phyloP scores from a whole-genome alignment of 1,140 invertebrate species.

The Anthonomus grandis region DNA sequence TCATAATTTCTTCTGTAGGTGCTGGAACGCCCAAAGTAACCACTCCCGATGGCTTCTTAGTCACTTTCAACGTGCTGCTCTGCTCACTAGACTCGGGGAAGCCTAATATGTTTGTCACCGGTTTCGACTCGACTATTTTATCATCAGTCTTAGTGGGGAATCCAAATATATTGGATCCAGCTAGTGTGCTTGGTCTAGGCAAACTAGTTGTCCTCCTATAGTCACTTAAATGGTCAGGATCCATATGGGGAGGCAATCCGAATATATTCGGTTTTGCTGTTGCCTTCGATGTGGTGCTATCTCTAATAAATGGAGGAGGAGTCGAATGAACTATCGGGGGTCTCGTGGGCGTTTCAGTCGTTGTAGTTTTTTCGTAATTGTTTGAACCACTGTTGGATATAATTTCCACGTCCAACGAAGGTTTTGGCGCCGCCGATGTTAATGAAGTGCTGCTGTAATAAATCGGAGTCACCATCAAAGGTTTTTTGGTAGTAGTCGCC shows the following conservation, averaged over 20 bases:
- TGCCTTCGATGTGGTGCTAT: background rate
- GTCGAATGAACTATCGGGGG: background rate
- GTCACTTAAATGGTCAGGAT: too few species aligned
- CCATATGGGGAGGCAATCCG: background rate
- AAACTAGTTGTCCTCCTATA: too few species aligned
- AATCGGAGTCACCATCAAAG: slow-evolving; percentile 1
- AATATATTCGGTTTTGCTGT: slow-evolving; percentile 1
- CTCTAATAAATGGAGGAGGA: background rate
- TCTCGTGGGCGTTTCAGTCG: background rate
- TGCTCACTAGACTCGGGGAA: too few species aligned
- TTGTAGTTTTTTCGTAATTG: slow-evolving; percentile 10
- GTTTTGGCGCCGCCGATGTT: slow-evolving; percentile 22
- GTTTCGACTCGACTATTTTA: too few species aligned
- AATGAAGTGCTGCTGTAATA: slow-evolving; percentile 15
- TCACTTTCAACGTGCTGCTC: too few species aligned
- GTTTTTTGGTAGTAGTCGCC: slow-evolving; percentile 11
- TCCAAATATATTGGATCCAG: background rate
- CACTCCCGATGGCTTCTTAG: too few species aligned
- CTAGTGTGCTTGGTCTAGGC: too few species aligned
- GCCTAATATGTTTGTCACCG: too few species aligned
- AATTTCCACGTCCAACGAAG: slow-evolving; percentile 30
- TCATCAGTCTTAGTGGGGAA: too few species aligned
- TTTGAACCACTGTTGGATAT: slow-evolving; percentile 28
- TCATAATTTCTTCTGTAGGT: background rate
- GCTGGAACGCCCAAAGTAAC: too few species aligned